Evolutionary conservation across 2,888 invertebrate species (phyloP).

Genomic region (Pyrrhia umbra): DNA sequence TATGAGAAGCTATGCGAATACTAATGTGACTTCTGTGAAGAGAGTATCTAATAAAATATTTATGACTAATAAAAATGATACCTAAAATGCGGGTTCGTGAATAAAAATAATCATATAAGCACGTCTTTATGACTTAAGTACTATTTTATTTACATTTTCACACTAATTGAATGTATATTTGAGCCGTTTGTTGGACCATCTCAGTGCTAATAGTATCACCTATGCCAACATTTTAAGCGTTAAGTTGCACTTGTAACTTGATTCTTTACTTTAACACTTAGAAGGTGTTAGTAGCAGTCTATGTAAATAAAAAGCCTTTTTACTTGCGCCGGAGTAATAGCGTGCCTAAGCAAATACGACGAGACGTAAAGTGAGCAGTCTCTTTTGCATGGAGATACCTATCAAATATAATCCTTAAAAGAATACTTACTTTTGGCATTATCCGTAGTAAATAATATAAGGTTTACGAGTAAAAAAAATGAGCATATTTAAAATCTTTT

Average conservation of each 20-base stretch:
- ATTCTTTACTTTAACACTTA: slow-evolving; percentile 75
- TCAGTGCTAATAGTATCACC: slow-evolving; percentile 43
- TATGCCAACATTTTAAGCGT: slow-evolving; percentile 25
- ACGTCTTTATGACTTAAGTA: slow-evolving; percentile 21
- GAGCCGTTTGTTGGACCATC: slow-evolving; percentile 22
- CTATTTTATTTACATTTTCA: neutral
- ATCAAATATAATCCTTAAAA: slow-evolving; percentile 23
- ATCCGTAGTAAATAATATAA: slow-evolving; percentile 16
- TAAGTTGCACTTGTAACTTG: slow-evolving; percentile 60
- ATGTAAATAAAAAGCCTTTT: slow-evolving; percentile 69
- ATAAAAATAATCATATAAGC: slow-evolving; percentile 19
- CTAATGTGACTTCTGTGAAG: slow-evolving; percentile 30
- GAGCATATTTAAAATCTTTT: neutral
- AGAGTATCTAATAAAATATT: slow-evolving; percentile 50
- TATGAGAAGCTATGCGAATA: slow-evolving; percentile 15
- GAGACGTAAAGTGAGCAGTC: slow-evolving; percentile 65
- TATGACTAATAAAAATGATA: slow-evolving; percentile 51
- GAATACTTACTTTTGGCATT: slow-evolving; percentile 7
- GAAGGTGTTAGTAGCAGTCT: slow-evolving; percentile 68
- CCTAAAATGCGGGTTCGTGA: slow-evolving; percentile 44
- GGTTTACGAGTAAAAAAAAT: slow-evolving; percentile 2
- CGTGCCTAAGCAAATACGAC: slow-evolving; percentile 68
- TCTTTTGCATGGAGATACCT: slow-evolving; percentile 56
- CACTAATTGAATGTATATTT: slow-evolving; percentile 37
- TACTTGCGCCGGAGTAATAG: slow-evolving; percentile 62